phyloP scores from a whole-genome alignment of 2,888 invertebrate genomes.

The Sturmia bella region DNA sequence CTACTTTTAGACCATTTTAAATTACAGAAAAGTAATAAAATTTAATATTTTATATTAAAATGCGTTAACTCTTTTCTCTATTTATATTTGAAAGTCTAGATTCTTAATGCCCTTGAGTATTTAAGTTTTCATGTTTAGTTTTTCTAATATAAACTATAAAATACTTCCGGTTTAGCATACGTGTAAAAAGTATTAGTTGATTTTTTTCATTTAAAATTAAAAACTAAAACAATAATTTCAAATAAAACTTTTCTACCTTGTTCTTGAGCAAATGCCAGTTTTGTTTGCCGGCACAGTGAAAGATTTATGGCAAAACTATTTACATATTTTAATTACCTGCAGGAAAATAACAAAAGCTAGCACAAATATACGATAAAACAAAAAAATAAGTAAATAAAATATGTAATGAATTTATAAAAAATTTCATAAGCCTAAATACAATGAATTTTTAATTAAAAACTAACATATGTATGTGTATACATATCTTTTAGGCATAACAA shows the following conservation, averaged over 20 bases:
- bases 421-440: constrained; percentile 29
- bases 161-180: constrained; percentile 32
- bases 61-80: background rate
- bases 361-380: no score
- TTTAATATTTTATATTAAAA: no score
- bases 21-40: no score
- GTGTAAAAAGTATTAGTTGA: constrained; percentile 16
- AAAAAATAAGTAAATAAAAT: background rate
- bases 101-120: constrained; percentile 35
- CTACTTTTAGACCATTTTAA: no score
- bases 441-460: constrained; percentile 21
- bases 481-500: background rate
- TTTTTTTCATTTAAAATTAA: constrained; percentile 22
- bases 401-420: background rate
- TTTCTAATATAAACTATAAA: background rate
- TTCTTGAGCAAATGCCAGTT: constrained; percentile 7
- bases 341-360: constrained; percentile 35
- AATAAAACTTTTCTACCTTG: constrained; percentile 42
- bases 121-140: constrained; percentile 29
- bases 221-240: constrained; percentile 23
- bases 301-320: constrained; percentile 63
- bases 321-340: constrained; percentile 63
- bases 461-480: no score
- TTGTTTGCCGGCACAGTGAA: constrained; percentile 45
- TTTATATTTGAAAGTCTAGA: constrained; percentile 6